A percentile compares a stretch with the other conserved stretches of the same genome.
Conservation (phyloP, 2,113 vertebrate genomes). For the Pelvicachromis taeniatus region DNA sequence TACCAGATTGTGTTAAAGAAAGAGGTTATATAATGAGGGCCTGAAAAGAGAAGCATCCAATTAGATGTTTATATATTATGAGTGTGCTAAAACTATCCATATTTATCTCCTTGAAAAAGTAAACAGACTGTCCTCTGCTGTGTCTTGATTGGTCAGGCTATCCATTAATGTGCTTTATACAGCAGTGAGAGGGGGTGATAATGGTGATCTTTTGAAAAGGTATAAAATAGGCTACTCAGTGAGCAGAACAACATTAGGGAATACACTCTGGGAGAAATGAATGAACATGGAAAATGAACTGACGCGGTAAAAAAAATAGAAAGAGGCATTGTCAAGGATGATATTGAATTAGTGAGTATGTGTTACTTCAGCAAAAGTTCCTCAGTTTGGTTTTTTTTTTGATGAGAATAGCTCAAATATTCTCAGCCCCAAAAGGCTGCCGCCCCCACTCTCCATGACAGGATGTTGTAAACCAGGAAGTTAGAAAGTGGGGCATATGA, state of each 20-base stretch:
- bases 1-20: not conserved
- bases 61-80: not conserved
- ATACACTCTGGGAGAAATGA: not conserved
- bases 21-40: not conserved
- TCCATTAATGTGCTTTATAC: not conserved
- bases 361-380: not conserved
- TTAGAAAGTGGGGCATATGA: not conserved
- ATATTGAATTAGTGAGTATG: not conserved
- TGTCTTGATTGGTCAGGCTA: not conserved
- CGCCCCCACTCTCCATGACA: not conserved
- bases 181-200: not conserved
- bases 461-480: not conserved
- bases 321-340: not conserved
- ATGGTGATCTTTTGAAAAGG: not conserved
- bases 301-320: not conserved
- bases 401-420: not conserved
- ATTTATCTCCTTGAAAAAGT: not conserved
- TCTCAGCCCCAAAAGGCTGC: not conserved
- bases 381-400: not conserved
- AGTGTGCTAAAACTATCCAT: not conserved
- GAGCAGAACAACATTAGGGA: not conserved
- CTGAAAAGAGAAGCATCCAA: constrained; percentile 2
- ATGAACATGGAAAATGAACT: not conserved
- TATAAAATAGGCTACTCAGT: not conserved
- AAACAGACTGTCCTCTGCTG: not conserved